Conservation (phyloP, 2,113 vertebrate genomes). For the Peromyscus maniculatus region DNA sequence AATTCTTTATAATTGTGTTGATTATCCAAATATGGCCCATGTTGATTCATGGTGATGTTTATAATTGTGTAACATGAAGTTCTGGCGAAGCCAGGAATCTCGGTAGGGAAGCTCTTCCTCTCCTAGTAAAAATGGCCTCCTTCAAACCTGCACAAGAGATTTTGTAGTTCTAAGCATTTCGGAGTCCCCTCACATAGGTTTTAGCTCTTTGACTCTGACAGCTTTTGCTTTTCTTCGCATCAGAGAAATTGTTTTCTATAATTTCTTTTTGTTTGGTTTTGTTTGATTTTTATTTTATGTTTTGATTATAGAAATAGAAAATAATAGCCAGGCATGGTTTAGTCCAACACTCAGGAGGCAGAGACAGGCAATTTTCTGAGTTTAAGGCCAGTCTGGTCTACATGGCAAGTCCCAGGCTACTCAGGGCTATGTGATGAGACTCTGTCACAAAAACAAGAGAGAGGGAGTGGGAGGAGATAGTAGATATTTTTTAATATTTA, state of each 20-base stretch:
- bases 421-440: not conserved
- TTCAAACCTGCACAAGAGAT: not conserved
- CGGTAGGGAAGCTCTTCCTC: not conserved
- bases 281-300: not conserved
- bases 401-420: not conserved
- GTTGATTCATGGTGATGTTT: slow-evolving; percentile 41
- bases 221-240: not conserved
- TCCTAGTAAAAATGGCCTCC: not conserved
- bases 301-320: slow-evolving; percentile 20
- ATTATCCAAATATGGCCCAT: slow-evolving; percentile 20
- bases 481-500: not conserved
- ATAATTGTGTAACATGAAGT: slow-evolving; percentile 1
- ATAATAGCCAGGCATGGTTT: not conserved
- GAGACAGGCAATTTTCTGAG: not conserved
- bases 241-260: slow-evolving; percentile 27
- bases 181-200: not conserved
- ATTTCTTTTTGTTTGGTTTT: not conserved
- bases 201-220: not conserved
- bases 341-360: not conserved
- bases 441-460: not conserved
- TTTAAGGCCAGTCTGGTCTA: not conserved
- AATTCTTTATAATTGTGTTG: slow-evolving; percentile 54
- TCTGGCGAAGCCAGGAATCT: not conserved
- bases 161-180: not conserved
- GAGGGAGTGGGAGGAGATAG: not conserved